Percentiles rank a stretch among this genome's conserved stretches.
phyloP scores from a whole-genome alignment of 2,113 vertebrate genomes.

The Myotis brandtii region DNA sequence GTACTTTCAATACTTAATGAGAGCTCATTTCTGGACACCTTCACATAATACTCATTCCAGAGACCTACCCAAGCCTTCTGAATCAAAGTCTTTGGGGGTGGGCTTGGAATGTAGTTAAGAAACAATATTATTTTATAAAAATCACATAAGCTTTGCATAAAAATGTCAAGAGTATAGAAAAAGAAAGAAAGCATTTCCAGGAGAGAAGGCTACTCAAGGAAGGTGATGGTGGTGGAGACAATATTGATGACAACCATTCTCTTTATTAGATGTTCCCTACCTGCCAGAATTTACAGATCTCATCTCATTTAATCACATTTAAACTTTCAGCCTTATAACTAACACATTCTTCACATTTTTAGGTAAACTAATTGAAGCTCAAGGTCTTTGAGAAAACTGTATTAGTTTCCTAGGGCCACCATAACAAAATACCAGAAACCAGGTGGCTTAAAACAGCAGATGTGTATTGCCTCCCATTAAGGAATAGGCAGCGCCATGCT shows the following conservation, averaged over 20 bases:
- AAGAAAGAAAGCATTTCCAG: background rate
- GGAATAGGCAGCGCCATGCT: background rate
- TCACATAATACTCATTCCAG: background rate
- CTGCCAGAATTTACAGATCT: background rate
- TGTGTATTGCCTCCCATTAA: background rate
- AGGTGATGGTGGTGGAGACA: background rate
- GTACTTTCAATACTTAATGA: background rate
- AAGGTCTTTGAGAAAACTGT: background rate
- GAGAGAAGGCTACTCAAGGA: background rate
- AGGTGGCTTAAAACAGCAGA: background rate
- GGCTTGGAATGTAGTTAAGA: background rate
- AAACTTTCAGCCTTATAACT: background rate
- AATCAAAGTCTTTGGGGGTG: background rate
- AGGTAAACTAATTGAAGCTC: background rate
- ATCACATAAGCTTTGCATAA: background rate
- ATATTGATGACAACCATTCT: background rate
- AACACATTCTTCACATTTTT: background rate
- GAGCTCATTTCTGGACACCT: slow-evolving; percentile 27
- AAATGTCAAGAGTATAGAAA: background rate
- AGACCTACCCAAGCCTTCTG: background rate
- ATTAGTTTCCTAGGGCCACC: background rate
- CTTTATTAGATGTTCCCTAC: background rate
- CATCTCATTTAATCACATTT: background rate
- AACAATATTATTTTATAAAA: slow-evolving; percentile 43
- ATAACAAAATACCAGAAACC: background rate